Evolutionary conservation across 2,888 invertebrate genomes (phyloP).

Genomic region (Rhorus exstirpatorius): DNA sequence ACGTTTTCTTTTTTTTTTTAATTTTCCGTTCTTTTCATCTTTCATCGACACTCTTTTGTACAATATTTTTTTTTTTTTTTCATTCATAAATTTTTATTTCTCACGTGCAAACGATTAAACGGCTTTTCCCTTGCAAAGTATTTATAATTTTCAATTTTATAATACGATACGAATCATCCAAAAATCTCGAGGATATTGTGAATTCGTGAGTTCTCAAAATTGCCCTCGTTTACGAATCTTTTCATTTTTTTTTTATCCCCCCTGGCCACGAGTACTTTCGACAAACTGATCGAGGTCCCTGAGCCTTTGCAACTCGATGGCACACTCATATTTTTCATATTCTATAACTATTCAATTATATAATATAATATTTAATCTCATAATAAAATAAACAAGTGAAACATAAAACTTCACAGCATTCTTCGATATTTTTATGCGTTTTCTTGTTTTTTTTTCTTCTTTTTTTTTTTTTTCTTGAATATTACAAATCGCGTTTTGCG

Average conservation of each 20-base stretch:
- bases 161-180: constrained; percentile 40
- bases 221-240: background rate
- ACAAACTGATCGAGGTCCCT: background rate
- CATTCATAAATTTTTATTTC: constrained; percentile 53
- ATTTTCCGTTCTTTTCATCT: constrained; percentile 1
- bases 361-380: constrained; percentile 62
- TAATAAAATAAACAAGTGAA: constrained; percentile 68
- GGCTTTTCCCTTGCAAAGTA: constrained; percentile 19
- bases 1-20: constrained; percentile 5
- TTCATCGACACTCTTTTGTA: constrained; percentile 60
- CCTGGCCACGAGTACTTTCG: constrained; percentile 16
- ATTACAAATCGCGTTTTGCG: constrained; percentile 44
- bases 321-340: constrained; percentile 39
- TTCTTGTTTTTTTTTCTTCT: constrained; percentile 29
- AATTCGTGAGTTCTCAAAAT: constrained; percentile 10
- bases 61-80: constrained; percentile 48
- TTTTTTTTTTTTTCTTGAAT: constrained; percentile 38
- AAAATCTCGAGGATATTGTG: constrained; percentile 37
- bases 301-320: constrained; percentile 14
- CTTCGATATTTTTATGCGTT: constrained; percentile 56
- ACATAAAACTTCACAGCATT: constrained; percentile 65
- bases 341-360: constrained; percentile 16
- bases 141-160: constrained; percentile 36
- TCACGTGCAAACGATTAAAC: constrained; percentile 54
- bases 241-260: constrained; percentile 4